Base-by-base conservation (phyloP, 1,140 invertebrate species). In the Capitella teleta region DNA sequence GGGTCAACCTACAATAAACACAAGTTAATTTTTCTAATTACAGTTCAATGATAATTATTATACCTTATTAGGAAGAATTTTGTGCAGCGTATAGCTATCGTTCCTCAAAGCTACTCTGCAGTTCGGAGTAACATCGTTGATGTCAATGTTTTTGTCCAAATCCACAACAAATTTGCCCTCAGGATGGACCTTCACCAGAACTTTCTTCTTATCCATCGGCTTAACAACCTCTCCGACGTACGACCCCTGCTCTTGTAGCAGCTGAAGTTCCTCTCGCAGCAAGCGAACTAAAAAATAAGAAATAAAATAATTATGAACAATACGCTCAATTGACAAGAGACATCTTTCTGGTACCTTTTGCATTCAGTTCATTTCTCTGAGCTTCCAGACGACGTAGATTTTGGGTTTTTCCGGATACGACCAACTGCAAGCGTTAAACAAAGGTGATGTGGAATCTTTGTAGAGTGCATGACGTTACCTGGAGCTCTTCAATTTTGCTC, bases 161-260 rank as follows among this genome's bases (percentile, higher is more conserved):
- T 99, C 96, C 18, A 99, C 96, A 1, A 99, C 95, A 78, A 98
- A 99, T 76, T 99, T 99, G 47, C 96, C 96, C 76, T 99, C 96
- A 2, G 96, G 96, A 75, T 99, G 96, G 10, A 98, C 93, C 77
- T 99, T 99, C 0, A 99, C 96, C 0, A 99, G 74, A 2, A 99
- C 95, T 74, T 99, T 99, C 73, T 99, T 98, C 70, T 99, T 99
- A 67, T 99, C 95, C 94, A 99, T 99, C 0, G 92, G 91, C 69
- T 99, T 98, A 0, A 98, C 92, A 25, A 99, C 95, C 77, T 99
- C 96, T 10, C 96, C 96, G 4, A 99, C 96, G 75, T 99, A 98
- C 10, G 92, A 97, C 8, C 96, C 96, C 75, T 99, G 96, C 66
- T 99, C 96, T 75, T 99, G 96, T 10, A 99, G 76, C 10, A 98